phyloP scores from a whole-genome alignment of 1,140 invertebrate species.

The Pararge aegeria region DNA sequence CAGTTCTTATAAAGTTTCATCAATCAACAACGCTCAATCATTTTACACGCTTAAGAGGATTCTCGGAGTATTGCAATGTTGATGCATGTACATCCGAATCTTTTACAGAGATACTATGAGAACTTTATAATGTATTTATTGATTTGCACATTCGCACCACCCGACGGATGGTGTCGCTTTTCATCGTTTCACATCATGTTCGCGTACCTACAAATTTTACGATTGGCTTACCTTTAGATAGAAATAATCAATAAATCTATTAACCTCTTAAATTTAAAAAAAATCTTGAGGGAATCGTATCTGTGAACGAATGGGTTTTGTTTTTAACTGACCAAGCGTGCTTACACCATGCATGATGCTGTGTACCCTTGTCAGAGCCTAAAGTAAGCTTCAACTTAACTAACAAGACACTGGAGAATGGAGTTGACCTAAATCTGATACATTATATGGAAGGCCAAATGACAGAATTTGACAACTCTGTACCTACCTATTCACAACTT shows the following conservation, averaged over 20 bases:
- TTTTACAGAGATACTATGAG: not conserved
- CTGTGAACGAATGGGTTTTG: not conserved
- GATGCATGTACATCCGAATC: conserved; percentile 20
- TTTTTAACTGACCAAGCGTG: not conserved
- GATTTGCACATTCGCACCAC: conserved; percentile 21
- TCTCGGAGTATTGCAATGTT: not conserved
- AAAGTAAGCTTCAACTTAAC: no score
- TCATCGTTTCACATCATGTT: conserved; percentile 18
- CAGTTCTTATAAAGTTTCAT: conserved; percentile 7
- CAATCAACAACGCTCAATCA: conserved; percentile 18
- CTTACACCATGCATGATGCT: no score
- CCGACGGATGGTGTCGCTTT: conserved; percentile 16
- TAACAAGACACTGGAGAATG: no score
- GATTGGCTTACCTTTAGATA: not conserved
- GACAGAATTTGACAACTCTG: no score
- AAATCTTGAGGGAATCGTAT: conserved; percentile 35
- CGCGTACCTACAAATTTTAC: conserved; percentile 21
- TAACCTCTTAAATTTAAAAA: not conserved
- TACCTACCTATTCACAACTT: no score
- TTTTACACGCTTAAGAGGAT: conserved; percentile 17
- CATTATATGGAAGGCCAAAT: no score
- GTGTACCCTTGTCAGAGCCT: no score
- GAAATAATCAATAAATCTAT: not conserved
- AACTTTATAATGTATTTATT: conserved; percentile 3
- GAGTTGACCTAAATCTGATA: no score